Percentiles rank a stretch among this genome's conserved stretches.
phyloP scores from a whole-genome alignment of 2,113 vertebrate species.

The Cheirogaleus medius region DNA sequence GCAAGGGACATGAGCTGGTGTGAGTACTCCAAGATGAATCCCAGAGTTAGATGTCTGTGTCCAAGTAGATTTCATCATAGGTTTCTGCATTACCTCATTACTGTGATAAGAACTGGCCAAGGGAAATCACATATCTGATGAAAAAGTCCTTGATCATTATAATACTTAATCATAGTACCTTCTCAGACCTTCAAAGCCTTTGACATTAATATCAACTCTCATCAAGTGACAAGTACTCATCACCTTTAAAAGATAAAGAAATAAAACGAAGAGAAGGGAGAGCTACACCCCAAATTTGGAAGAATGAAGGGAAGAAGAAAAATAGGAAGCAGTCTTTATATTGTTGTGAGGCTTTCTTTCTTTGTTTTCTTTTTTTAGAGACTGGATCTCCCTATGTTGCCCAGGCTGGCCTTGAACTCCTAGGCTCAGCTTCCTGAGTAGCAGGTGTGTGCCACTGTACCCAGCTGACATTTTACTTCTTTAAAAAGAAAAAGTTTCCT shows the following conservation, averaged over 20 bases:
- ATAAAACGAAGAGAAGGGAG: not conserved
- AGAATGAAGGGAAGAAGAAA: not conserved
- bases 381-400: not conserved
- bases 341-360: not conserved
- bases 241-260: conserved; percentile 28
- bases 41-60: not conserved
- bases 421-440: not conserved
- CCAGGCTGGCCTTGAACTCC: not conserved
- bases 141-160: not conserved
- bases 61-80: not conserved
- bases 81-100: not conserved
- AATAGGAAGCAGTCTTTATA: not conserved
- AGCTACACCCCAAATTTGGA: not conserved
- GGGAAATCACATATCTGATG: not conserved
- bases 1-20: not conserved
- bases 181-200: not conserved
- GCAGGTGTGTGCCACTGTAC: not conserved
- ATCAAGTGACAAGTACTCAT: not conserved
- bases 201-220: not conserved
- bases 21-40: not conserved
- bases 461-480: not conserved
- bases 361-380: not conserved
- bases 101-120: not conserved
- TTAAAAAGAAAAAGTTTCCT: not conserved
- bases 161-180: not conserved